Evolutionary conservation across 53 echinoderm and acorn worm genomes (phyloP), one percentile per base, ranked within the genome.

Genomic region (Arbacia lixula): DNA sequence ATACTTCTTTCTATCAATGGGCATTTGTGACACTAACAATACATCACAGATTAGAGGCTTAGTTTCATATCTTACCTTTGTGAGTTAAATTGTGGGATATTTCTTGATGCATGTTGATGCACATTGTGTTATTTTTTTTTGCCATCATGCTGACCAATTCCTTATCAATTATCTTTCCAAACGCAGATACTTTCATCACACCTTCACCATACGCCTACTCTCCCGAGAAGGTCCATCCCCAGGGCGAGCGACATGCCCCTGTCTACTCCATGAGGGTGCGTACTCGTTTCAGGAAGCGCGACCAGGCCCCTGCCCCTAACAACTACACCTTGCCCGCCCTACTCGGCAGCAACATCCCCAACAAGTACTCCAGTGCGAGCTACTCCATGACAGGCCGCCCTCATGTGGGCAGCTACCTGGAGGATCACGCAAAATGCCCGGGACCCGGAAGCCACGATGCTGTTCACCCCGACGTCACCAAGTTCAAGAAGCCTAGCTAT

Each of bases 171-270:
- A 3, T 6, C 38, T 68, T 68, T 68, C 24, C 36, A 57, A 57
- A 22, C 58, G 4, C 91, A 99, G 99, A 94, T 62, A 90, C 99
- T 6, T 99, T 99, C 61, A 73, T 89, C 34, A 99, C 99, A 33
- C 99, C 98, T 31, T 99, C 94, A 75, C 99, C 99, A 1, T 92
- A 94, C 41, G 99, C 99, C 29, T 99, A 94, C 85, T 88, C 90
- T 60, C 99, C 94, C 36, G 93, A 94, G 64, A 94, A 94, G 83
- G 90, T 92, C 10, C 98, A 98, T 68, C 98, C 98, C 35, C 98
- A 98, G 62, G 98, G 98, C 31, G 98, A 98, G 40, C 85, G 91
- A 46, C 98, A 94, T 46, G 98, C 98, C 5, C 92, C 98, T 16
- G 85, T 58, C 11, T 88, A 91, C 85, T 92, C 94, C 64, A 98